Base-by-base conservation (phyloP, 1,140 invertebrate species). In the Onthophagus taurus region DNA sequence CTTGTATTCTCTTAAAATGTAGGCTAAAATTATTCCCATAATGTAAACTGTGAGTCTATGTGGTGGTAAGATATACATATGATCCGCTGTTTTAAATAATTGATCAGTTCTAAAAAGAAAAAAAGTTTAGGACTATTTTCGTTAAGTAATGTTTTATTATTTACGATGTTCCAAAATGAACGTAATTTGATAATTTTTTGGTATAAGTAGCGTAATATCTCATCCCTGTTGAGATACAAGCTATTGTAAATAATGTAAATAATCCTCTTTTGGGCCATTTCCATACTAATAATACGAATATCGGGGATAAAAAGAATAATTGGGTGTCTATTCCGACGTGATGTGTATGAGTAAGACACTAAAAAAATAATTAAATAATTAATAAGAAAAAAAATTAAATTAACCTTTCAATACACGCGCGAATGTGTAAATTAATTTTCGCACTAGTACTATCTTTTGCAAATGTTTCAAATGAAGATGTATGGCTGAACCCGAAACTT, bases 271-370 rank as follows among this genome's bases (percentile, higher is more conserved):
- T 75, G 12, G 72, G 74, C 64, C 65, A 80, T 48, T 71, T 79
- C 70, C 79, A 83, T 3, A 88, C 51, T 2, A 80, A 47, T n/a
- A 72, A 66, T 44, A 84, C 66, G 3, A 88, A 64, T 0, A 87
- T 63, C 3, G 83, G 72, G 0, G 81, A 77, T 0, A 79, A 58
- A 3, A 81, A 64, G 60, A 85, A 88, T 24, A 88, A 67, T 59
- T 88, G 83, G 63, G 84, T 85, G 55, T 89, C 86, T 53, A 87
- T 85, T 5, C 84, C 83, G 38, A 89, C 61, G 42, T 80, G 78
- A 51, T 80, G 78, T 0, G 78, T 80, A 51, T 80, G 77, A 0
- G 77, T 79, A 12, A 80, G 61, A 54, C 78, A 80, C 77, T 80
- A 60, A 34, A 71, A 74, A 46, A 44, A 44, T 39, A 44, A 42